phyloP scores from a whole-genome alignment of 2,113 vertebrate species.

The Empidonax alnorum region DNA sequence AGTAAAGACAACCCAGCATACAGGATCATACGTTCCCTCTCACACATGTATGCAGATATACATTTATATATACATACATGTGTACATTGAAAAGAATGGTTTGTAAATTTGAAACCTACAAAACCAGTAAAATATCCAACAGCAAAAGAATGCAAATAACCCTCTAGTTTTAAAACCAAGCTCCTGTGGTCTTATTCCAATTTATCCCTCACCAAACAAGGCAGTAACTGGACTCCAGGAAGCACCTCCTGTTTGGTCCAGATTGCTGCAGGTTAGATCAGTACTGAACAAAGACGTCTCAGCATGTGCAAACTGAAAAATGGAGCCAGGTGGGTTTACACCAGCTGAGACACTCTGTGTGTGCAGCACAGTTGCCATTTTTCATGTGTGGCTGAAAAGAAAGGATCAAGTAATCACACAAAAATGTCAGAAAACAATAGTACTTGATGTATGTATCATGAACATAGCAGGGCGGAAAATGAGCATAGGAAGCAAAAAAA shows the following conservation, averaged over 20 bases:
- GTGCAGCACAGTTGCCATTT: not conserved
- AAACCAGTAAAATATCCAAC: not conserved
- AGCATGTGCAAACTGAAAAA: not conserved
- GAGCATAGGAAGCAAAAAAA: not conserved
- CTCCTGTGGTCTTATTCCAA: not conserved
- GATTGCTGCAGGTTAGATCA: not conserved
- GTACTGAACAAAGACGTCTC: not conserved
- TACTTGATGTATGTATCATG: not conserved
- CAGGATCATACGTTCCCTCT: not conserved
- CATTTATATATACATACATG: not conserved
- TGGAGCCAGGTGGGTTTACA: not conserved
- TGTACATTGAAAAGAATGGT: not conserved
- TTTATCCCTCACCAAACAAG: not conserved
- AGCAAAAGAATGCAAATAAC: not conserved
- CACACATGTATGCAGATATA: not conserved
- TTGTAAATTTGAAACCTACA: not conserved
- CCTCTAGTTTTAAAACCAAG: not conserved
- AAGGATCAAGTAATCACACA: constrained; percentile 3
- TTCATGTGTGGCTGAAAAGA: constrained; percentile 40
- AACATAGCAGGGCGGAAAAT: not conserved
- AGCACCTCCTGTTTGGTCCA: not conserved
- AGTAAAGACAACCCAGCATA: not conserved
- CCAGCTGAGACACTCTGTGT: not conserved
- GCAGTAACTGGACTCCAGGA: not conserved
- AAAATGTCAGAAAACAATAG: constrained; percentile 11